phyloP scores from a whole-genome alignment of 1,140 invertebrate species.

The Arion vulgaris region DNA sequence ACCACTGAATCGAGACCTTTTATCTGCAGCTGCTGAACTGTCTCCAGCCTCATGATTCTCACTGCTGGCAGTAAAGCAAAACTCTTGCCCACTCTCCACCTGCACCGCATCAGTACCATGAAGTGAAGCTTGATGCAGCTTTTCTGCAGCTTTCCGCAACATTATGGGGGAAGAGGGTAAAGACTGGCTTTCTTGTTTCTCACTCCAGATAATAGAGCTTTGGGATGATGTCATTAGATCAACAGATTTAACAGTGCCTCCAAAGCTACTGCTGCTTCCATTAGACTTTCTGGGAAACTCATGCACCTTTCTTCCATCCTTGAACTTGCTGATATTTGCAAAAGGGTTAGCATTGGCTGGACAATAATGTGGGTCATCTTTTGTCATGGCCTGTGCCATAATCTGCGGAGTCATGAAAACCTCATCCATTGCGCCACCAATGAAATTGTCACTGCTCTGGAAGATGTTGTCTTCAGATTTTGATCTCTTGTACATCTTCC shows the following conservation, averaged over 20 bases:
- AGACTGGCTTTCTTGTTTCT: slow-evolving; percentile 52
- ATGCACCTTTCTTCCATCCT: slow-evolving; percentile 63
- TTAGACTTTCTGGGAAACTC: slow-evolving; percentile 50
- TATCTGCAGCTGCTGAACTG: background rate
- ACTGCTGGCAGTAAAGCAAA: slow-evolving; percentile 1
- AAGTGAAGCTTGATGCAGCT: slow-evolving; percentile 64
- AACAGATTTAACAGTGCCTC: background rate
- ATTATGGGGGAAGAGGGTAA: slow-evolving; percentile 65
- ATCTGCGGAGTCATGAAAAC: slow-evolving; percentile 54
- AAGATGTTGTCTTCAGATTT: slow-evolving; percentile 68
- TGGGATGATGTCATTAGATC: slow-evolving; percentile 57
- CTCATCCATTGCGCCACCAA: slow-evolving; percentile 44
- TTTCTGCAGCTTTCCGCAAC: slow-evolving; percentile 64
- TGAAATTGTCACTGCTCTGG: slow-evolving; percentile 51
- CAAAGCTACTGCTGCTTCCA: slow-evolving; percentile 4
- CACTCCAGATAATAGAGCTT: slow-evolving; percentile 49
- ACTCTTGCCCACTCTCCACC: background rate
- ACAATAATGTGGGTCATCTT: slow-evolving; percentile 68
- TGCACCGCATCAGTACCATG: slow-evolving; percentile 52
- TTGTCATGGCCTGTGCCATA: slow-evolving; percentile 69
- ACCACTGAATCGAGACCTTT: slow-evolving; percentile 3
- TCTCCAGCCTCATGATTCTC: background rate
- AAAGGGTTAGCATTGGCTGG: slow-evolving; percentile 68
- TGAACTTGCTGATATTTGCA: slow-evolving; percentile 57
- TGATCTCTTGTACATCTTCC: slow-evolving; percentile 60